These are phyloP conservation scores for Xiphorhynchus elegans DNA, from an alignment of 2,113 vertebrate species.

Conservation along the genomic window DNA sequence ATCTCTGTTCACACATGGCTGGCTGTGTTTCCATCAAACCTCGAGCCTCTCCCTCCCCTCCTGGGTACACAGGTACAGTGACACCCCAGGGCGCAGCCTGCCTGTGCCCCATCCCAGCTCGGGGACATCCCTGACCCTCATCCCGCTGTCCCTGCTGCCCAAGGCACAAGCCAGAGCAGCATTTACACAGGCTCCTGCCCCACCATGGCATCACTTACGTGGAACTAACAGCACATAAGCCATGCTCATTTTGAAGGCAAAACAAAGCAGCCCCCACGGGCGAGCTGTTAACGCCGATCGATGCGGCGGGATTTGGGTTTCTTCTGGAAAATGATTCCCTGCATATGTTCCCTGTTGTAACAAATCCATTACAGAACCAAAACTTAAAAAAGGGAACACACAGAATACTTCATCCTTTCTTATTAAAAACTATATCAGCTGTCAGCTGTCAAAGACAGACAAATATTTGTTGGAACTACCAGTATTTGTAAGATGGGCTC, in stretches of 20 bases:
- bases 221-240: neutral
- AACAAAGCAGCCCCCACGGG: neutral
- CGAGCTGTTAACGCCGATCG: rapidly evolving
- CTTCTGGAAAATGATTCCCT: neutral
- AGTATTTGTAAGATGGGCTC: neutral
- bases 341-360: rapidly evolving
- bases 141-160: rapidly evolving
- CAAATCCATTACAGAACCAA: neutral
- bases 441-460: neutral
- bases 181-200: neutral
- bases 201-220: rapidly evolving
- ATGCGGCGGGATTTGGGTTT: neutral
- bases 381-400: neutral
- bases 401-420: neutral
- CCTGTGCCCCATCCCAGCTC: rapidly evolving
- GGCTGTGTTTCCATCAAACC: neutral
- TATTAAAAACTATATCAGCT: neutral
- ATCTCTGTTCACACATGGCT: rapidly evolving
- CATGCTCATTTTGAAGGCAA: neutral
- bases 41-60: neutral
- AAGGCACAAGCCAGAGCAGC: rapidly evolving
- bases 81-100: rapidly evolving
- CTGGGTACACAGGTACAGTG: rapidly evolving
- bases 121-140: rapidly evolving
- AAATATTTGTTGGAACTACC: neutral